A percentile compares a stretch with the other conserved stretches of the same genome.
Conservation (phyloP, 1,140 invertebrate genomes). For the Hydropsyche tenuis region DNA sequence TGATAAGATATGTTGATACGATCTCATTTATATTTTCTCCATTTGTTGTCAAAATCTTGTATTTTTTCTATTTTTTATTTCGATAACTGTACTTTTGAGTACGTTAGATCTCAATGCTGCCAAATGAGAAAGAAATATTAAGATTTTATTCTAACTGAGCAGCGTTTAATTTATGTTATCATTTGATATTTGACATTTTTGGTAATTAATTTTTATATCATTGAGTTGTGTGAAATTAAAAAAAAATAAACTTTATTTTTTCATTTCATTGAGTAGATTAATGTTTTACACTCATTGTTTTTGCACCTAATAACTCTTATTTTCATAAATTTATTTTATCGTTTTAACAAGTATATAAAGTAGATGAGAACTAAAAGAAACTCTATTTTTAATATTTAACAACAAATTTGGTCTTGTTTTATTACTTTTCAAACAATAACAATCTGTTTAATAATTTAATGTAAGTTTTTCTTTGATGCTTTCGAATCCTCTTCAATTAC, state of each 20-base stretch:
- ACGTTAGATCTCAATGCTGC: constrained; percentile 37
- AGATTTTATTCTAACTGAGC: background rate
- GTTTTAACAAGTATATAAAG: too few relatives aligned
- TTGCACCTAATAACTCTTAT: background rate
- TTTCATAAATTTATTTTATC: background rate
- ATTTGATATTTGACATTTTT: background rate
- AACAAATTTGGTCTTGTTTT: background rate
- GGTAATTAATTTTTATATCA: too few relatives aligned
- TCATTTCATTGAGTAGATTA: background rate
- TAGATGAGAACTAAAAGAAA: background rate
- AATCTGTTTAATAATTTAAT: too few relatives aligned
- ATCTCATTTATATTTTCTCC: constrained; percentile 32
- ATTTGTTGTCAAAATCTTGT: constrained; percentile 6
- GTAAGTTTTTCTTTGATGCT: background rate
- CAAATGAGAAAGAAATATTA: constrained; percentile 31
- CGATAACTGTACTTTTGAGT: background rate
- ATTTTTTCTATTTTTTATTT: constrained; percentile 2
- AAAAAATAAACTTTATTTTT: background rate
- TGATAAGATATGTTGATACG: constrained; percentile 8
- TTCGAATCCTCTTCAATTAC: background rate
- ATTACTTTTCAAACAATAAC: too few relatives aligned
- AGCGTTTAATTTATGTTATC: too few relatives aligned
- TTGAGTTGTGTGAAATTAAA: background rate
- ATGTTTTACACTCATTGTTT: constrained; percentile 7
- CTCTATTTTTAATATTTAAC: background rate